Evolutionary conservation across 2,797 vertebrate species (phyloP), one percentile per base, ranked within the genome.

Genomic region (Argyrosomus regius): DNA sequence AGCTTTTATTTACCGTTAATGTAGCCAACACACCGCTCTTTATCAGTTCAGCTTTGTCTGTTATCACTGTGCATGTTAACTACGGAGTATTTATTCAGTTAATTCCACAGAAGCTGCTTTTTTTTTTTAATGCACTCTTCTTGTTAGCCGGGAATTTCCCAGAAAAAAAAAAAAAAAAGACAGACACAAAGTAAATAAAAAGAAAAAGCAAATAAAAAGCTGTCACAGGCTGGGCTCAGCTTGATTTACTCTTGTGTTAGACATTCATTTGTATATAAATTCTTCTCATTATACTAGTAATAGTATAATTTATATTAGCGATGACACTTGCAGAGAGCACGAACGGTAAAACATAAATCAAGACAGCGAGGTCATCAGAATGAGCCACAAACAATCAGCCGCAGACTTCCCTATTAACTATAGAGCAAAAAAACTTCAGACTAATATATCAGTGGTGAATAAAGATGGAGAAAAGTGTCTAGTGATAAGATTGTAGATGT

Each of bases 161-260:
- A 31, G 74, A 49, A 67, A 67, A 72, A 8, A 28, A 67, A 72
- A 8, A 28, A 31, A 35, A 35, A 63, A 6, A 22, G 22, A 70
- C 13, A 62, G 56, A 75, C 74, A 60, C 28, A 68, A 46, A 69
- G 70, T 48, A 62, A 66, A 71, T n/a, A 54, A 12, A 22, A 64
- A 39, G 35, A 9, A 46, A 43, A 22, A 24, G 43, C 22, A 74
- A 79, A 75, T 12, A 60, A 10, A 64, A 75, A 1, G 43, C n/a
- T 28, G 50, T 39, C 45, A 74, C 43, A 58, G 24, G 67, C 65
- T 35, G 50, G 50, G 35, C 45, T 50, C 16, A 6, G 22, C 48
- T 50, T 77, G 52, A 56, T 16, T 54, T 31, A 12, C 18, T 26
- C 17, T 50, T 56, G 1, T 66, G 31, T 50, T 52, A 18, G 17